phyloP scores from a whole-genome alignment of 2,888 invertebrate genomes.

The Mantis religiosa region DNA sequence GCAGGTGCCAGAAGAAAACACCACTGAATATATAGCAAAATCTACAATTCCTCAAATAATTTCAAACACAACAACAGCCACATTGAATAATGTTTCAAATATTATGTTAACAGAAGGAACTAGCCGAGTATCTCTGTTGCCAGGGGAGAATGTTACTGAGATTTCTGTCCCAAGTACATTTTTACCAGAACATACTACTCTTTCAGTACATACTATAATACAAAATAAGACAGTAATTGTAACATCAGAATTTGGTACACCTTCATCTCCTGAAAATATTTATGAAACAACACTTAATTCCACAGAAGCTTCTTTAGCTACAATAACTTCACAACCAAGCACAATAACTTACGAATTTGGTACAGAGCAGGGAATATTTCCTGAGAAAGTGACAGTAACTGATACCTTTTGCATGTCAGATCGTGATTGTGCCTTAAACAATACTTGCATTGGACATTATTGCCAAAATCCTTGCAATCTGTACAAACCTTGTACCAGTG shows the following conservation, averaged over 20 bases:
- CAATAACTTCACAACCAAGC: not conserved
- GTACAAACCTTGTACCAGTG: slow-evolving; percentile 46
- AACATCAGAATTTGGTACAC: not conserved
- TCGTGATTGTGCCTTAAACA: slow-evolving; percentile 35
- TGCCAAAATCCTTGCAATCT: slow-evolving; percentile 53
- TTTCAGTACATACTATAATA: not conserved
- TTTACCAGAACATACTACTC: not conserved
- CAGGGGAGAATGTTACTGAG: not conserved
- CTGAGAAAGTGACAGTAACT: not conserved
- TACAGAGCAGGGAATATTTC: not conserved
- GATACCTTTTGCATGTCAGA: slow-evolving; percentile 15
- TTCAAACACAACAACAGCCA: not conserved
- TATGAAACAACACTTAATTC: not conserved
- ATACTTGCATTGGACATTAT: slow-evolving; percentile 47
- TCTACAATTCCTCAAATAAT: not conserved
- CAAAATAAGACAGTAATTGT: not conserved
- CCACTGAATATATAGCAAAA: not conserved
- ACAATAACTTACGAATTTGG: not conserved
- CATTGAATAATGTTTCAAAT: not conserved
- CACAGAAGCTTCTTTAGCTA: not conserved
- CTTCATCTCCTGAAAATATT: not conserved
- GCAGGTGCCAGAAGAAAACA: not conserved
- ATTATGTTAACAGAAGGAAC: not conserved
- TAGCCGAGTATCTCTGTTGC: not conserved
- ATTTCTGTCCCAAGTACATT: not conserved